Evolutionary conservation across 2,888 invertebrate species (phyloP).

Genomic region (Netelia virgata): DNA sequence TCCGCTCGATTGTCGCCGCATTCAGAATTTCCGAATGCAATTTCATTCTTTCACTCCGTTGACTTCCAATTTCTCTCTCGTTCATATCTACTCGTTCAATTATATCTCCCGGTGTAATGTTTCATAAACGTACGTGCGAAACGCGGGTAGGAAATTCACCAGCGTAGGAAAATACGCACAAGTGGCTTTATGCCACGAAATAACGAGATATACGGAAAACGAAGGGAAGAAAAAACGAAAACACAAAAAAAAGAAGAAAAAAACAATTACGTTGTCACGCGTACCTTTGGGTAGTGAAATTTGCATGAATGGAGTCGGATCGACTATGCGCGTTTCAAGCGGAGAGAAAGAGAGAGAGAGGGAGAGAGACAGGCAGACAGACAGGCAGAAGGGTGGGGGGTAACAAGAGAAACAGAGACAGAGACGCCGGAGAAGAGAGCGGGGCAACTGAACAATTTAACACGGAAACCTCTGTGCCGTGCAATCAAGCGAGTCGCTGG

Average conservation of each 20-base stretch:
- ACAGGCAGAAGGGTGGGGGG: too few relatives aligned
- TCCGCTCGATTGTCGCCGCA: conserved; percentile 28
- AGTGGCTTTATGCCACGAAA: neutral
- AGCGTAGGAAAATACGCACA: neutral
- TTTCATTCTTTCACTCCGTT: conserved; percentile 40
- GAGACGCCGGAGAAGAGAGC: too few relatives aligned
- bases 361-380: too few relatives aligned
- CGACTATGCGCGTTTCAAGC: conserved; percentile 4
- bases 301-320: conserved; percentile 33
- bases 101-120: neutral
- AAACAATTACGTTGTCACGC: neutral
- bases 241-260: neutral
- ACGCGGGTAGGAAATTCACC: too few relatives aligned
- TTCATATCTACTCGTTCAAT: conserved; percentile 2
- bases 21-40: conserved; percentile 49
- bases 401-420: too few relatives aligned
- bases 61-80: conserved; percentile 37
- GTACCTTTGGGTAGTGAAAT: conserved; percentile 18
- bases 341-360: neutral
- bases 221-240: neutral
- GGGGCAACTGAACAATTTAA: conserved; percentile 7
- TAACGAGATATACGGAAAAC: neutral
- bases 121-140: too few relatives aligned
- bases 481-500: conserved; percentile 22
- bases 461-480: conserved; percentile 10